Evolutionary conservation across 2,113 vertebrate species (phyloP).

Genomic region (Mus pahari): DNA sequence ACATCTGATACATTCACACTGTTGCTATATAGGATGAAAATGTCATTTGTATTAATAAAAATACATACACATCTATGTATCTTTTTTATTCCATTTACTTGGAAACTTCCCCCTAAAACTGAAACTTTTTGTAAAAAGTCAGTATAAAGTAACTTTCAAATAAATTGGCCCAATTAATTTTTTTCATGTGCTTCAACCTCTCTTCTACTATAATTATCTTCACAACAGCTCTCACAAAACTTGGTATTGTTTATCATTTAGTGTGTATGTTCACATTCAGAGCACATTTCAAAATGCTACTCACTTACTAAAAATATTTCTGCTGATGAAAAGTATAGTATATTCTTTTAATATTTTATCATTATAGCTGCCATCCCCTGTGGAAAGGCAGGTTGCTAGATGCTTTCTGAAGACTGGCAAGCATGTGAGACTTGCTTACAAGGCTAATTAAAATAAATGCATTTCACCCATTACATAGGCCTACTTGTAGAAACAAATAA

Average conservation of each 20-base stretch:
- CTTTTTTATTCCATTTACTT: background rate
- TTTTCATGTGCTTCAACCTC: constrained; percentile 64
- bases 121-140: constrained; percentile 52
- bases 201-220: constrained; percentile 72
- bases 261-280: background rate
- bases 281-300: background rate
- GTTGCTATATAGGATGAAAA: background rate
- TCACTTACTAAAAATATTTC: constrained; percentile 36
- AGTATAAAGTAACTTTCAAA: constrained; percentile 67
- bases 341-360: constrained; percentile 49
- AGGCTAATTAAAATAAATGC: constrained; percentile 57
- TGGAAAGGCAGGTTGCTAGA: constrained; percentile 59
- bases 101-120: background rate
- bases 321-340: constrained; percentile 36
- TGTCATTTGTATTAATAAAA: constrained; percentile 29
- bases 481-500: background rate
- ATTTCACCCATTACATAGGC: background rate
- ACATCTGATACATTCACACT: background rate
- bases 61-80: background rate
- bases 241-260: constrained; percentile 65
- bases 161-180: constrained; percentile 56
- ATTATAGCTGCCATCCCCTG: background rate
- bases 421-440: constrained; percentile 17
- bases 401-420: constrained; percentile 40
- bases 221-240: constrained; percentile 65